phyloP scores from a whole-genome alignment of 2,113 vertebrate species.

The Rhynchomys soricoides region DNA sequence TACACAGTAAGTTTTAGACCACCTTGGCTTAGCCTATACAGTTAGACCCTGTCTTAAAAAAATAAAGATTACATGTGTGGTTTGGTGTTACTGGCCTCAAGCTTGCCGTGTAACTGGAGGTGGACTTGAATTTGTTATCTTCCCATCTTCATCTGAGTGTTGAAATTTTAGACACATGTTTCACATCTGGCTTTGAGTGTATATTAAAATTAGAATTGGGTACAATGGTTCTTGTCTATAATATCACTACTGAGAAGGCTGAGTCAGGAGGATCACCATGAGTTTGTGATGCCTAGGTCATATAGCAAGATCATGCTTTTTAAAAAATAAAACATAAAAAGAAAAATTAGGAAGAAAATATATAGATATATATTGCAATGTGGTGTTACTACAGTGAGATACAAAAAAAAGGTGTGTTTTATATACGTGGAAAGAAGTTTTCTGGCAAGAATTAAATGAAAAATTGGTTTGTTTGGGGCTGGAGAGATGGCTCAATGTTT shows the following conservation, averaged over 20 bases:
- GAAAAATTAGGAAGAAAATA: not conserved
- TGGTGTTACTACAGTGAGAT: constrained; percentile 2
- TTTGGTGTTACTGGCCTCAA: not conserved
- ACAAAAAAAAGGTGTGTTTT: not conserved
- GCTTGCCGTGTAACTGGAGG: not conserved
- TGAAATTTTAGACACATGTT: not conserved
- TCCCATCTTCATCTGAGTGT: not conserved
- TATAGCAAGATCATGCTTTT: not conserved
- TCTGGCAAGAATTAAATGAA: constrained; percentile 37
- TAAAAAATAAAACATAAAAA: not conserved
- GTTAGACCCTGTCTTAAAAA: not conserved
- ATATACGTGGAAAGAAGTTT: not conserved
- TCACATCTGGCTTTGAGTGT: not conserved
- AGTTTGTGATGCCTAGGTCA: not conserved
- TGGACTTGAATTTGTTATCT: not conserved
- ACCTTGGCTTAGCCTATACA: not conserved
- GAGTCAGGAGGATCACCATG: not conserved
- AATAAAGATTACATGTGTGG: not conserved
- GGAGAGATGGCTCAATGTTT: not conserved
- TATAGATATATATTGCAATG: not conserved
- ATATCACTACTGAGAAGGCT: not conserved
- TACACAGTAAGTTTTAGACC: not conserved
- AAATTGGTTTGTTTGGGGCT: not conserved
- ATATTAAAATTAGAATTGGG: constrained; percentile 30
- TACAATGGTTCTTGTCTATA: not conserved